Base-by-base conservation (phyloP, 2,797 vertebrate genomes). In the Ctenochaetus hawaiiensis region DNA sequence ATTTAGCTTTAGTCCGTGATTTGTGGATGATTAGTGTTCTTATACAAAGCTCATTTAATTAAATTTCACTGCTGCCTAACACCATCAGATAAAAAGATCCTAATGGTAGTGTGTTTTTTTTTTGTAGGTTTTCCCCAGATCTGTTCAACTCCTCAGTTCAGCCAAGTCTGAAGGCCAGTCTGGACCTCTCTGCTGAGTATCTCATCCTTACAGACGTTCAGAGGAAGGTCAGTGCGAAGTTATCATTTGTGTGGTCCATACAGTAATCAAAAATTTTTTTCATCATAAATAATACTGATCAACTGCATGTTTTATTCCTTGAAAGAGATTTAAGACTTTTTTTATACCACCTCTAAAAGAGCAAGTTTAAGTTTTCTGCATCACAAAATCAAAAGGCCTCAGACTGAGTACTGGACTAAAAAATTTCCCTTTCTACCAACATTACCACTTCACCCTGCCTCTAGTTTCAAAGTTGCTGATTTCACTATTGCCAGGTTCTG, bases 151-250 rank as follows among this genome's bases (percentile, higher is more conserved):
- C 96, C 14, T 95, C 75, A 47, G 93, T 97, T 67, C 94, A 92
- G 76, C 98, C 98, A 18, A 97, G 96, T 85, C 94, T 99, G 80
- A 99, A 99, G 91, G 97, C 97, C 68, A 97, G 96, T 77, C 89
- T 99, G 91, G 98, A 99, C 80, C 96, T 99, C 2, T 96, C 98
- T 0, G 96, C 98, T 11, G 97, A 98, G 77, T 99, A 97, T 87
- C 93, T 99, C 77, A 98, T 99, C 86, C 96, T 99, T 81, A 98
- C 96, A 0, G 98, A 99, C 14, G 98, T 99, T 3, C 97, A 99
- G 76, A 96, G 98, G 75, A 99, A 99, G 95, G 98, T 99, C 89
- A 71, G 95, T 63, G 16, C 23, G 14, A 18, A 43, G 12, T 56
- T 59, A 6, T 75, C 53, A 51, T 13, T 43, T 48, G 18, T 52